A percentile compares a stretch with the other conserved stretches of the same genome.
Conservation (phyloP, 2,113 vertebrate species). For the Macquaria ambigua region DNA sequence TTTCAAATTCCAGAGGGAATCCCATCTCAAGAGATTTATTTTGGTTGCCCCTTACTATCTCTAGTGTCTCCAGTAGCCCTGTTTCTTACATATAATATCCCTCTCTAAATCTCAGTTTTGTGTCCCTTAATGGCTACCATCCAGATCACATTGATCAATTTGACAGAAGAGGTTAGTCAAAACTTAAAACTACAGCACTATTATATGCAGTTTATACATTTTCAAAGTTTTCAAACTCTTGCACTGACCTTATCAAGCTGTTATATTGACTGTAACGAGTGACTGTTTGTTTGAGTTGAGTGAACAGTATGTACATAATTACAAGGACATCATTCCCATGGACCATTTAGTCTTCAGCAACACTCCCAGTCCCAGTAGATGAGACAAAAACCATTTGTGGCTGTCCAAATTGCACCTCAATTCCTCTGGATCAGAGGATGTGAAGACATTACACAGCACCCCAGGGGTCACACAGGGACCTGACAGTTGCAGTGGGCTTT, state of each 20-base stretch:
- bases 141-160: neutral
- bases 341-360: slow-evolving; percentile 11
- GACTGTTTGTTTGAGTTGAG: neutral
- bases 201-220: neutral
- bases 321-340: slow-evolving; percentile 4
- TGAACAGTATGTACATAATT: slow-evolving; percentile 14
- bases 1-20: neutral
- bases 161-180: neutral
- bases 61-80: neutral
- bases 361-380: neutral
- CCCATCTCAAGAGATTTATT: neutral
- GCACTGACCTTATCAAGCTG: no score
- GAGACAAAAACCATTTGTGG: neutral
- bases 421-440: slow-evolving; percentile 37
- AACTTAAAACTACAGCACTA: neutral
- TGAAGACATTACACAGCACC: slow-evolving; percentile 8
- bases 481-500: slow-evolving; percentile 16
- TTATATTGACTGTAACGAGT: neutral
- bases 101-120: neutral
- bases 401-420: slow-evolving; percentile 20
- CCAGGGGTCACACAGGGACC: neutral
- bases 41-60: neutral
- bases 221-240: neutral
- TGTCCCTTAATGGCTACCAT: neutral
- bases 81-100: neutral